These are phyloP conservation scores for Caloenas nicobarica DNA, from an alignment of 2,113 vertebrate species.

Conservation along the genomic window DNA sequence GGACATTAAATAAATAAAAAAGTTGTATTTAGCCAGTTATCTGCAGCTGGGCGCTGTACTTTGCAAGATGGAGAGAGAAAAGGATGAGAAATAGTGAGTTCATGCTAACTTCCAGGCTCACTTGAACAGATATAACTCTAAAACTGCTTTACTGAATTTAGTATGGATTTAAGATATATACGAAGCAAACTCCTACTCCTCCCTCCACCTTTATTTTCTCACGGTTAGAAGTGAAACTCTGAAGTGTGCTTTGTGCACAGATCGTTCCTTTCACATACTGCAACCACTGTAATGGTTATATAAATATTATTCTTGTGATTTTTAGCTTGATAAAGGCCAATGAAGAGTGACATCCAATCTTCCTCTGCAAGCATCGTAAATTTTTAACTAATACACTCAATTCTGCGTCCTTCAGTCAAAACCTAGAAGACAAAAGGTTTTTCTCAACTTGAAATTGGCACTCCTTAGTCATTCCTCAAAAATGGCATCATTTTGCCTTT, in stretches of 20 bases:
- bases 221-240: not conserved
- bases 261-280: not conserved
- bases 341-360: not conserved
- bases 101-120: not conserved
- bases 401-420: not conserved
- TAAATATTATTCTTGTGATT: not conserved
- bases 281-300: not conserved
- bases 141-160: not conserved
- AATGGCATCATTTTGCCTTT: not conserved
- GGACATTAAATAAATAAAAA: not conserved
- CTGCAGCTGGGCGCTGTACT: not conserved
- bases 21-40: not conserved
- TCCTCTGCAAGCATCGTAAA: not conserved
- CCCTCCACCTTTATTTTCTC: not conserved
- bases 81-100: not conserved
- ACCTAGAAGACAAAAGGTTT: not conserved
- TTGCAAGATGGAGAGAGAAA: not conserved
- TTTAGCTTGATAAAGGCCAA: not conserved
- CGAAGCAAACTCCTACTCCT: not conserved
- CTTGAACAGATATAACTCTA: not conserved
- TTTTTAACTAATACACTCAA: not conserved
- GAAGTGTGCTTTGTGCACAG: not conserved
- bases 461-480: not conserved
- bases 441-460: not conserved
- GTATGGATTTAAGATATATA: not conserved